A percentile compares a stretch with the other conserved stretches of the same genome.
phyloP scores from a whole-genome alignment of 2,113 vertebrate species.

The Willisornis vidua region DNA sequence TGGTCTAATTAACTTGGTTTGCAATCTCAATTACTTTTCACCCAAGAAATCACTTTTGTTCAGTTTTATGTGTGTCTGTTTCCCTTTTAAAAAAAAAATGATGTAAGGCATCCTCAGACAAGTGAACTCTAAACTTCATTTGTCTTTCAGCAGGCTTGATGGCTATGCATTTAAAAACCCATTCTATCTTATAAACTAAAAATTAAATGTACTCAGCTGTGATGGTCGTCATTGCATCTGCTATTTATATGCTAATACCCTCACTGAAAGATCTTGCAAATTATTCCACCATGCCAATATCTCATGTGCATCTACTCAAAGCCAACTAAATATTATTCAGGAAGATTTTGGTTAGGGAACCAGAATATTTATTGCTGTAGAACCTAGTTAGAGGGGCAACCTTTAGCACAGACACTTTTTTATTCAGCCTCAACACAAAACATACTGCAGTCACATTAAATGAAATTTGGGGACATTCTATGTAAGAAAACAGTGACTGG shows the following conservation, averaged over 20 bases:
- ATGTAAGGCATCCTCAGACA: conserved; percentile 87
- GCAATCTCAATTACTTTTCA: conserved; percentile 83
- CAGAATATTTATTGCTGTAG: conserved; percentile 37
- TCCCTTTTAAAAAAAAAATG: conserved; percentile 82
- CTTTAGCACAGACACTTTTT: background rate
- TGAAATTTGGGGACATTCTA: background rate
- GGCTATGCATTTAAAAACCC: conserved; percentile 96
- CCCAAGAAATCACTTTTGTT: conserved; percentile 76
- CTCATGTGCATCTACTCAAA: conserved; percentile 87
- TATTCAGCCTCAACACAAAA: background rate
- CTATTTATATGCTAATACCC: conserved; percentile 99
- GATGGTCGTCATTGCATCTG: conserved; percentile 93
- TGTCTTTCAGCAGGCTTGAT: conserved; percentile 96
- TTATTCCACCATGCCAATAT: conserved; percentile 94
- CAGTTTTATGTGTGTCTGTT: conserved; percentile 81
- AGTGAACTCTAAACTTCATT: conserved; percentile 95
- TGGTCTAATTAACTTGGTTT: conserved; percentile 82
- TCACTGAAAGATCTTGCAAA: conserved; percentile 95
- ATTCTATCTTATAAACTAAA: conserved; percentile 99
- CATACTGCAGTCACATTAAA: background rate
- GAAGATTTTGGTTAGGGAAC: conserved; percentile 45
- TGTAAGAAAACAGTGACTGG: background rate
- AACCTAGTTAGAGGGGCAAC: background rate
- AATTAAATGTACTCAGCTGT: conserved; percentile 99
- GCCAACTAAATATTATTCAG: conserved; percentile 73